Evolutionary conservation across 2,888 invertebrate species (phyloP), one percentile per base, ranked within the genome.

Genomic region (Trichopria drosophilae): DNA sequence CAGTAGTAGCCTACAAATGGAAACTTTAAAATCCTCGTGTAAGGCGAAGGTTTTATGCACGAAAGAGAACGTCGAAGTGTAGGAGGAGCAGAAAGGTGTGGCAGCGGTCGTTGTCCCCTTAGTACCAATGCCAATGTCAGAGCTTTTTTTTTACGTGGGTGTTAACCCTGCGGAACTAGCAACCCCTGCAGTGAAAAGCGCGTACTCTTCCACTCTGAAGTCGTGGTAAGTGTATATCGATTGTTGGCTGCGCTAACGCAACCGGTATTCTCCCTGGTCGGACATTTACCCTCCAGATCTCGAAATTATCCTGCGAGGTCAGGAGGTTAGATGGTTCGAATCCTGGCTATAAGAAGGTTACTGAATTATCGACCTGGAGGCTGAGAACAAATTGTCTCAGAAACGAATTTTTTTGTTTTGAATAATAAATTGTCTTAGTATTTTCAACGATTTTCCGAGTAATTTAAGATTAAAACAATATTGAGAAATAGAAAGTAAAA

Each of bases 41-140:
- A n/a, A n/a, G 32, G 35, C 37, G 47, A 34, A 13, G 41, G 34
- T 41, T 52, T 53, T 57, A 46, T 59, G 57, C 54, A 55, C 61
- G 43, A 32, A 45, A 18, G 36, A 19, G 31, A 51, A 46, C 28
- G 49, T 28, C 23, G 49, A 29, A 43, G 36, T 41, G 56, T 59
- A 51, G 57, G 55, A 63, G 36, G 55, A 50, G 48, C 46, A 56
- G 60, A 69, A 70, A 66, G 67, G 66, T 66, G 66, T 66, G 66
- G 67, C 61, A 52, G 16, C 58, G 67, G 62, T 67, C 68, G 56
- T 64, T 61, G 66, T 57, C 61, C 65, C 61, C 59, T 63, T 62
- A 63, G 65, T 63, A 60, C 64, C 71, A 71, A 69, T 70, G 71
- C 69, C 71, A 71, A 71, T 71, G 71, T 71, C 71, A 70, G 65